Percentiles rank a stretch among this genome's conserved stretches.
phyloP scores from a whole-genome alignment of 2,888 invertebrate genomes.

The Odontomyia ornata region DNA sequence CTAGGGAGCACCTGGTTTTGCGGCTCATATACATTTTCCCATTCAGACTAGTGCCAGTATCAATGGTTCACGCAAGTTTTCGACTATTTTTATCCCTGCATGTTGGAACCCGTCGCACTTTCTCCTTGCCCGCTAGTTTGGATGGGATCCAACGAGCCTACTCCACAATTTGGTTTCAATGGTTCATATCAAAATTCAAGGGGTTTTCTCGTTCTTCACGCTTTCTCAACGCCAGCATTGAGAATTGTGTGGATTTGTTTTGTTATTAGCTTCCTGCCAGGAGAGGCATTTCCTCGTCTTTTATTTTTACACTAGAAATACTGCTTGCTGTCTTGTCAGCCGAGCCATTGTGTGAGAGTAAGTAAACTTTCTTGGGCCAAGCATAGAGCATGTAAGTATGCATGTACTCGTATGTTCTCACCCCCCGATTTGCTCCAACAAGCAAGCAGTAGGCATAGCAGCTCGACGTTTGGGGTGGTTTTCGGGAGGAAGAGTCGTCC shows the following conservation, averaged over 20 bases:
- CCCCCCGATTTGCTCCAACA: neutral
- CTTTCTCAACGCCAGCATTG: neutral
- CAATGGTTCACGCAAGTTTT: conserved; percentile 24
- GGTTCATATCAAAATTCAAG: conserved; percentile 1
- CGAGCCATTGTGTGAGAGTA: neutral
- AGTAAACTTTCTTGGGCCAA: neutral
- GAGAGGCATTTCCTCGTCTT: neutral
- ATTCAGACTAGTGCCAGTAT: neutral
- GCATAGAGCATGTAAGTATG: too few relatives aligned
- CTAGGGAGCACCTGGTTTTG: too few relatives aligned
- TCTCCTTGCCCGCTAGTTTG: conserved; percentile 13
- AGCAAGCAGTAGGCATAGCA: neutral
- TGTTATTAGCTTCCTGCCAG: conserved; percentile 1
- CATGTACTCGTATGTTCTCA: conserved; percentile 3
- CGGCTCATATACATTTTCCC: too few relatives aligned
- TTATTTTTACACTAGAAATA: neutral
- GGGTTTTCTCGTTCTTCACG: neutral
- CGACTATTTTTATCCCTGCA: conserved; percentile 30
- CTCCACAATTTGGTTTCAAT: neutral
- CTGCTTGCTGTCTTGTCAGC: neutral
- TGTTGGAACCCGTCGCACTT: neutral
- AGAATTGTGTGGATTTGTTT: conserved; percentile 12
- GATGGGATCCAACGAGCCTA: conserved; percentile 24
- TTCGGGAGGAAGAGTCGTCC: conserved; percentile 10
- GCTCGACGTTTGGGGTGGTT: conserved; percentile 22